Evolutionary conservation across 1,140 invertebrate genomes (phyloP).

Genomic region (Hormaphis cornu): DNA sequence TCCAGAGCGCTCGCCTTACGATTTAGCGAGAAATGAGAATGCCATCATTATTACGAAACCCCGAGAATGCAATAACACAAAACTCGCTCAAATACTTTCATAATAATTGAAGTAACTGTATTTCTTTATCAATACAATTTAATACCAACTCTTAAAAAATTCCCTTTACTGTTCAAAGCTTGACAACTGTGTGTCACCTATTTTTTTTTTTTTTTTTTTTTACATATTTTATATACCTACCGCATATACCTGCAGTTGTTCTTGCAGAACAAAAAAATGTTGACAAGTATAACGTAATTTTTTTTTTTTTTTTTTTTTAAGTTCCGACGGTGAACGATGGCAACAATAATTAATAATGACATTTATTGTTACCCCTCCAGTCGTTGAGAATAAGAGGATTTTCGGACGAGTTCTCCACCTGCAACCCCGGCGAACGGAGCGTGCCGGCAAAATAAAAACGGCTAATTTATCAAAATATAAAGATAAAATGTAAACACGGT

Average conservation of each 20-base stretch:
- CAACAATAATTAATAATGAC: too few relatives aligned
- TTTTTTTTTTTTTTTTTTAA: neutral
- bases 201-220: neutral
- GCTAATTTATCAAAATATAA: neutral
- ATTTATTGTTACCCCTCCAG: too few relatives aligned
- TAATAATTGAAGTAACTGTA: neutral
- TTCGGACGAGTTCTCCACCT: neutral
- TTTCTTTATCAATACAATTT: neutral
- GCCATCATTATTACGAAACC: neutral
- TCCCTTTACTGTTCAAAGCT: neutral
- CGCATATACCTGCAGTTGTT: neutral
- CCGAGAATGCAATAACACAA: neutral
- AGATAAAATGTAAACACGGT: neutral
- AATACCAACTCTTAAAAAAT: neutral
- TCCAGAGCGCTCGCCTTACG: too few relatives aligned
- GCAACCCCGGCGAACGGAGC: neutral
- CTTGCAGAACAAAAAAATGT: neutral
- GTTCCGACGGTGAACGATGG: too few relatives aligned
- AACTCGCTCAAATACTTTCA: neutral
- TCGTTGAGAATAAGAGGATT: neutral
- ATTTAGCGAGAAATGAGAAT: too few relatives aligned
- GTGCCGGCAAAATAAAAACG: neutral
- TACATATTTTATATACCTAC: neutral
- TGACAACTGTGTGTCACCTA: neutral
- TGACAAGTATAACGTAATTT: neutral